phyloP scores from a whole-genome alignment of 2,888 invertebrate species.

The Drosophila cognata region DNA sequence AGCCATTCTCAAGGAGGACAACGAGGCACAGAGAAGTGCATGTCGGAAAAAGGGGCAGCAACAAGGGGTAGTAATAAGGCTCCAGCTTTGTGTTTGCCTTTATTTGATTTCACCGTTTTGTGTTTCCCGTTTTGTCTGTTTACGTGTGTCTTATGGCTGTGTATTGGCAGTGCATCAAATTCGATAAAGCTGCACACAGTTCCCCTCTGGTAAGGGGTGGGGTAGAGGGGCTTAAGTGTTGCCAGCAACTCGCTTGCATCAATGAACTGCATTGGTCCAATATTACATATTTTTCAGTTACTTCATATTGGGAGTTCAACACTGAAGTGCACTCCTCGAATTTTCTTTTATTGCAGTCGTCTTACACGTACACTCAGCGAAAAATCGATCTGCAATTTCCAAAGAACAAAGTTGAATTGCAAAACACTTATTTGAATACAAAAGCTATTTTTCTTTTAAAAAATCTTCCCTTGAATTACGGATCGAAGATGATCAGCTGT shows the following conservation, averaged over 20 bases:
- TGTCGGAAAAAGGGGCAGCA: background rate
- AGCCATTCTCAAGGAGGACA: background rate
- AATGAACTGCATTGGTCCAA: background rate
- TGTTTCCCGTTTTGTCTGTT: background rate
- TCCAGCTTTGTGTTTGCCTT: constrained; percentile 1
- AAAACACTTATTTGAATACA: background rate
- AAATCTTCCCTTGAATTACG: background rate
- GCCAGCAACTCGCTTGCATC: background rate
- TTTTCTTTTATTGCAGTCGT: background rate
- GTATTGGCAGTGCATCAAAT: background rate
- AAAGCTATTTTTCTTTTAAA: background rate
- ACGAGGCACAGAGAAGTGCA: background rate
- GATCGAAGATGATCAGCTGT: background rate
- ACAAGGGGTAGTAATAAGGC: background rate
- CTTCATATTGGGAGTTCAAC: background rate
- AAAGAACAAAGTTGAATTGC: background rate
- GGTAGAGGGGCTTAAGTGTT: background rate
- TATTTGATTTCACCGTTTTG: constrained; percentile 1
- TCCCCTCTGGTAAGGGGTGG: background rate
- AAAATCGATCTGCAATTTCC: background rate
- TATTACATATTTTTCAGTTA: background rate
- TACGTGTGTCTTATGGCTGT: background rate
- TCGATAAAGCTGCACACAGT: background rate
- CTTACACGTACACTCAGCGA: background rate
- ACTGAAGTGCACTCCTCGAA: background rate